These are phyloP conservation scores for Eupithecia pulchellata DNA, from an alignment of 2,888 invertebrate genomes.

Conservation along the genomic window DNA sequence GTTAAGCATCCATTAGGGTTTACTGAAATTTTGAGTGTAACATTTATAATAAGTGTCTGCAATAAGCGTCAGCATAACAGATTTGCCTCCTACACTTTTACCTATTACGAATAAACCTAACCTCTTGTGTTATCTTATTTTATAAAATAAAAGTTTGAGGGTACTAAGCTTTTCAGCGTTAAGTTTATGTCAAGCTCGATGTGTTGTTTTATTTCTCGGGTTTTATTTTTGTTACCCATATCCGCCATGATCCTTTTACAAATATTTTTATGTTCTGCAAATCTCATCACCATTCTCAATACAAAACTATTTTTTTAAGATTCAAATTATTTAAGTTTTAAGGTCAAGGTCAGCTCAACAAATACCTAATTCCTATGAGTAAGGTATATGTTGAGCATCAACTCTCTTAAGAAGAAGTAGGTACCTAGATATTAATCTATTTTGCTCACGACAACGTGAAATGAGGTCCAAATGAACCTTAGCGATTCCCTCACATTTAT, in stretches of 20 bases:
- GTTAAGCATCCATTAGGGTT: constrained; percentile 59
- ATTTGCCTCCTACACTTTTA: constrained; percentile 60
- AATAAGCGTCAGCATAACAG: constrained; percentile 58
- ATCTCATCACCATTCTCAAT: not conserved
- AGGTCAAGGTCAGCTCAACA: no score
- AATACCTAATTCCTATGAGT: not conserved
- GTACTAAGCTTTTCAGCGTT: constrained; percentile 19
- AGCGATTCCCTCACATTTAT: constrained; percentile 37
- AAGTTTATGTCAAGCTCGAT: constrained; percentile 5
- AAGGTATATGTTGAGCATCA: no score
- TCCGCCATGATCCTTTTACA: not conserved
- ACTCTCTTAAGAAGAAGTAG: not conserved
- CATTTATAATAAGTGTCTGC: constrained; percentile 68
- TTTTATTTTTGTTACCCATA: not conserved
- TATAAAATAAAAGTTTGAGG: constrained; percentile 11
- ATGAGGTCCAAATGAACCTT: constrained; percentile 17
- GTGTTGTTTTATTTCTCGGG: not conserved
- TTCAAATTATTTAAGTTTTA: no score
- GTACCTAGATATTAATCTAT: constrained; percentile 5
- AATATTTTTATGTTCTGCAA: not conserved
- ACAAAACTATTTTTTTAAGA: not conserved
- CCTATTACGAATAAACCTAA: constrained; percentile 26
- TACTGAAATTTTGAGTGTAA: constrained; percentile 62
- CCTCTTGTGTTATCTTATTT: constrained; percentile 2
- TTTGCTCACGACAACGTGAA: constrained; percentile 19